Conservation (phyloP, 2,888 invertebrate genomes). For the Zeuzera pyrina region DNA sequence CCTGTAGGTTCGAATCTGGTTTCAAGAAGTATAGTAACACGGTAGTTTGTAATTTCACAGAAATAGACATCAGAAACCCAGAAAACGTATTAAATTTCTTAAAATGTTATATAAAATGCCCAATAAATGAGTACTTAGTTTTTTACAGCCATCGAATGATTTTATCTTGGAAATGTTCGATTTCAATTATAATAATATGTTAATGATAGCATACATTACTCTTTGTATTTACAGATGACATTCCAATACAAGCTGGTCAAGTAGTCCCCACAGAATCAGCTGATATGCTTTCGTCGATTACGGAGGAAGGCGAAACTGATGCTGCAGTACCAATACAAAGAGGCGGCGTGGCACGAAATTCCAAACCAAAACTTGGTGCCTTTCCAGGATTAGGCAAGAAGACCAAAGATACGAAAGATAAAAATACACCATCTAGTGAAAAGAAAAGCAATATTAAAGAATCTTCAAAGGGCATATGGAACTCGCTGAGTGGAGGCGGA, state of each 20-base stretch:
- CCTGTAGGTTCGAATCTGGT: no score
- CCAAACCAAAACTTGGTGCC: slow-evolving; percentile 75
- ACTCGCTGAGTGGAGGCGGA: slow-evolving; percentile 57
- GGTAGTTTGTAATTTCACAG: no score
- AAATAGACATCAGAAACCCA: no score
- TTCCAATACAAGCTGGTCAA: slow-evolving; percentile 86
- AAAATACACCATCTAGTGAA: slow-evolving; percentile 41
- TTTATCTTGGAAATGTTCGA: no score
- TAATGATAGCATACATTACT: no score
- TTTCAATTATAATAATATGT: no score
- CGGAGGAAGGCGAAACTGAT: slow-evolving; percentile 77
- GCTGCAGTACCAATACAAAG: slow-evolving; percentile 65
- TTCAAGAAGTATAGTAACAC: no score
- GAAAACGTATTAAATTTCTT: no score
- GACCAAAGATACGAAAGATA: slow-evolving; percentile 67
- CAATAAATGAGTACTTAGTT: no score
- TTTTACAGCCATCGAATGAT: no score
- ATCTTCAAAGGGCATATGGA: slow-evolving; percentile 60
- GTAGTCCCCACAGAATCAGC: slow-evolving; percentile 72
- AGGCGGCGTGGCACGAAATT: slow-evolving; percentile 59
- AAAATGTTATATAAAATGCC: no score
- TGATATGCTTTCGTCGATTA: slow-evolving; percentile 76
- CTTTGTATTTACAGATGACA: slow-evolving; percentile 82
- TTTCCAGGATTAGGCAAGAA: slow-evolving; percentile 79
- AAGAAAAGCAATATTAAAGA: slow-evolving; percentile 64